phyloP scores from a whole-genome alignment of 2,888 invertebrate genomes.

The Thera obeliscata region DNA sequence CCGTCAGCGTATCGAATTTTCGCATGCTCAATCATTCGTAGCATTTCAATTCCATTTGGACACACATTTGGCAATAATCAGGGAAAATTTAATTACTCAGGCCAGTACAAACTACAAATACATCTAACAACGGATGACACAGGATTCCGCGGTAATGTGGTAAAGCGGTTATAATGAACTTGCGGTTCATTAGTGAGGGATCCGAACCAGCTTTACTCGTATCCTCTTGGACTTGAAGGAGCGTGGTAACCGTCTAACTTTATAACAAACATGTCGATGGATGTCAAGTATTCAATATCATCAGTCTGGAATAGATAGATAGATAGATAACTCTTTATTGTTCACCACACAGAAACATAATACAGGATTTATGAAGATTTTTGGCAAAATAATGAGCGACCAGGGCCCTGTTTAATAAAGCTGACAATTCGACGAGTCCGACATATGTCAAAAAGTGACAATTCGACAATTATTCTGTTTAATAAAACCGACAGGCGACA shows the following conservation, averaged over 20 bases:
- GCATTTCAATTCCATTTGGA: slow-evolving; percentile 52
- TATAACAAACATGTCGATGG: background rate
- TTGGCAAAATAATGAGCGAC: no score
- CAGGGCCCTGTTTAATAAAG: no score
- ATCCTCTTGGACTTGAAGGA: background rate
- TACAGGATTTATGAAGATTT: no score
- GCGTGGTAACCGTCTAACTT: background rate
- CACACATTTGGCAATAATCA: slow-evolving; percentile 56
- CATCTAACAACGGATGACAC: slow-evolving; percentile 46
- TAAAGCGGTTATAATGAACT: slow-evolving; percentile 47
- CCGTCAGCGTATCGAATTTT: slow-evolving; percentile 37
- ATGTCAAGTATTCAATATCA: background rate
- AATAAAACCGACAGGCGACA: no score
- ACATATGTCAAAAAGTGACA: no score
- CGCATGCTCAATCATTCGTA: slow-evolving; percentile 48
- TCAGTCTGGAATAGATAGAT: no score
- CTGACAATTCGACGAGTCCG: no score
- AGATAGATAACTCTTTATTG: no score
- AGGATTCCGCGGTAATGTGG: slow-evolving; percentile 6
- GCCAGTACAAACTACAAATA: slow-evolving; percentile 51
- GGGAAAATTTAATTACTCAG: slow-evolving; percentile 64
- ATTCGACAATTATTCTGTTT: no score
- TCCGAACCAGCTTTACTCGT: slow-evolving; percentile 32
- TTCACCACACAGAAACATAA: no score
- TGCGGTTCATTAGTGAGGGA: slow-evolving; percentile 42